Conservation (phyloP, 30 jellyfish, hydroid and myxozoan species). For the Turritopsis rubra region DNA sequence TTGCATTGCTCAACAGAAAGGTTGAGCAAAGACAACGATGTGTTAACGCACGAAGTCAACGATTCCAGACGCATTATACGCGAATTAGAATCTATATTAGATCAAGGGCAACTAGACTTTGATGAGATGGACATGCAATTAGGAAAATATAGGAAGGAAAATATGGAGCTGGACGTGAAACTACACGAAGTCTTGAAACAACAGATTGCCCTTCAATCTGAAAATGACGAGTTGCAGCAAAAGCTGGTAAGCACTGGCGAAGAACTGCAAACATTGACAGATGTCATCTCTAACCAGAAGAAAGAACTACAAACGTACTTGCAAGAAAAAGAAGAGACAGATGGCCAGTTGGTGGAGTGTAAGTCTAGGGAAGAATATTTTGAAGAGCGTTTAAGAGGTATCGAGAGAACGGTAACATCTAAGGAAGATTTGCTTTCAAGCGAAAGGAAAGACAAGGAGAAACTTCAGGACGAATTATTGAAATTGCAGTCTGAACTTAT, state of each 20-base stretch:
- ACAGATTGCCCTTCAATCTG: constrained; percentile 29
- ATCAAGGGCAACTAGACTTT: constrained; percentile 39
- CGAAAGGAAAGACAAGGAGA: constrained; percentile 28
- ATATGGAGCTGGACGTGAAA: constrained; percentile 34
- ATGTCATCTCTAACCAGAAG: constrained; percentile 8
- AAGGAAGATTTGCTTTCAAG: constrained; percentile 24
- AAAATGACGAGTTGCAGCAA: constrained; percentile 18
- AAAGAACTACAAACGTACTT: background rate
- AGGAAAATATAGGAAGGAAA: constrained; percentile 24
- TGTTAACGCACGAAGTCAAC: constrained; percentile 10
- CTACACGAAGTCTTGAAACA: constrained; percentile 32
- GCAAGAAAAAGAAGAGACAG: background rate
- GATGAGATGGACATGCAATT: constrained; percentile 34
- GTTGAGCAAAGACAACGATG: constrained; percentile 6
- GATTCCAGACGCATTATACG: constrained; percentile 21
- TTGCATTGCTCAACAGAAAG: constrained; percentile 16
- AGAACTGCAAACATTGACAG: constrained; percentile 1
- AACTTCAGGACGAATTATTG: constrained; percentile 12
- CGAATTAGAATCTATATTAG: constrained; percentile 32
- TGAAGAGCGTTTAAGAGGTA: constrained; percentile 30
- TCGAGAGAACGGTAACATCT: constrained; percentile 10
- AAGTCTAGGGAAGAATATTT: constrained; percentile 14
- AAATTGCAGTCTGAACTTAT: constrained; percentile 22
- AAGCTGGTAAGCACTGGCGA: background rate
- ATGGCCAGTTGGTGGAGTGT: constrained; percentile 7